Percentiles rank a stretch among this genome's conserved stretches.
Evolutionary conservation across 2,888 invertebrate species (phyloP).

Genomic region (Tetanocera ferruginea): DNA sequence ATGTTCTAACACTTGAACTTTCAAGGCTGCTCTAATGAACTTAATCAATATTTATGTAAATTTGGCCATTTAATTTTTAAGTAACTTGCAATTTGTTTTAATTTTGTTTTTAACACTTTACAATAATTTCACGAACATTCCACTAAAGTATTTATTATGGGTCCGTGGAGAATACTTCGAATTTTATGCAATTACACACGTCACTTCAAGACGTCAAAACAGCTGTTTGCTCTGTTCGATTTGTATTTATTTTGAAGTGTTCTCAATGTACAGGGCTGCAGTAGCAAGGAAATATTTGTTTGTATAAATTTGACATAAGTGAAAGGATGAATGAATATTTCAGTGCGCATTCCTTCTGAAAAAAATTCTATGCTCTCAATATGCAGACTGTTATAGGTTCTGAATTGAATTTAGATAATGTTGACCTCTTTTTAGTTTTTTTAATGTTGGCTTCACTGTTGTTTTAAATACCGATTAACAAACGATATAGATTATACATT

Average conservation of each 20-base stretch:
- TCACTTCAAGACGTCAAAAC: constrained; percentile 34
- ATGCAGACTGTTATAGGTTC: no score
- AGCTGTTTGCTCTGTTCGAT: constrained; percentile 38
- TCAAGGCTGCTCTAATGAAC: neutral
- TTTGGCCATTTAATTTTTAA: constrained; percentile 20
- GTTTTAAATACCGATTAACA: no score
- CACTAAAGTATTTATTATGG: constrained; percentile 1
- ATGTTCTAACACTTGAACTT: neutral
- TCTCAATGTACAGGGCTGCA: neutral
- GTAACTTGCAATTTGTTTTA: neutral
- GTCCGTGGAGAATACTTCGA: neutral
- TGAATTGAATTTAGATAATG: no score
- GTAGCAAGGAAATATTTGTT: neutral
- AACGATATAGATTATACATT: no score
- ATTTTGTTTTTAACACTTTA: neutral
- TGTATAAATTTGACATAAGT: neutral
- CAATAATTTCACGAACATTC: constrained; percentile 40
- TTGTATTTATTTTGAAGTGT: constrained; percentile 1
- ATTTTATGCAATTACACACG: constrained; percentile 35
- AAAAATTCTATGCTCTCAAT: neutral
- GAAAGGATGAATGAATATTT: no score
- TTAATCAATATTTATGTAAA: neutral
- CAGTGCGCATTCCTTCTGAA: neutral
- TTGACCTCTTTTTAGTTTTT: no score
- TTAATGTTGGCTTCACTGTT: no score